Percentiles rank a stretch among this genome's conserved stretches.
phyloP scores from a whole-genome alignment of 2,888 invertebrate genomes.

The Drosophila gaucha region DNA sequence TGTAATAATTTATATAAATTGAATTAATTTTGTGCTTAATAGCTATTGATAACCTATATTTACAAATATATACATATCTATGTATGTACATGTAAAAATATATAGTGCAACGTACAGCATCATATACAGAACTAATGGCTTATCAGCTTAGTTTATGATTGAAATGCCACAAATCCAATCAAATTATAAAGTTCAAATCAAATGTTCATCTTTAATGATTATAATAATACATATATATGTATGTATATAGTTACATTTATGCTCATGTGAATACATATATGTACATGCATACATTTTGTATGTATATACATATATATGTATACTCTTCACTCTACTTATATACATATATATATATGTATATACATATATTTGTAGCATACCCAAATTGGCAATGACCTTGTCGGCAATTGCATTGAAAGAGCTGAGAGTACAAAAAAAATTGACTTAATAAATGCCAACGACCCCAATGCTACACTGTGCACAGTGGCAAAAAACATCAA shows the following conservation, averaged over 20 bases:
- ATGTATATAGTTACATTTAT: neutral
- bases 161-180: neutral
- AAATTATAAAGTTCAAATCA: conserved; percentile 3
- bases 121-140: neutral
- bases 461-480: neutral
- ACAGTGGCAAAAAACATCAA: neutral
- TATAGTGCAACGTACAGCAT: too few species aligned
- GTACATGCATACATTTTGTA: neutral
- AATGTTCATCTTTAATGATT: neutral
- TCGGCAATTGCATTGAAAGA: conserved; percentile 35
- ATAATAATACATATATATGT: neutral
- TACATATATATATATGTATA: neutral
- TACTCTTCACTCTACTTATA: too few species aligned
- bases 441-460: neutral
- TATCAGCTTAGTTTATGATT: conserved; percentile 10
- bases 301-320: neutral
- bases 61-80: neutral
- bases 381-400: conserved; percentile 51
- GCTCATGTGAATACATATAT: neutral
- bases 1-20: neutral
- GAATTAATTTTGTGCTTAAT: neutral
- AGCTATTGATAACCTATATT: neutral
- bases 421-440: neutral
- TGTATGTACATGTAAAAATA: too few species aligned
- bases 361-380: neutral